Evolutionary conservation across 2,113 vertebrate species (phyloP), one percentile per base, ranked within the genome.

Genomic region (Platichthys stellatus): DNA sequence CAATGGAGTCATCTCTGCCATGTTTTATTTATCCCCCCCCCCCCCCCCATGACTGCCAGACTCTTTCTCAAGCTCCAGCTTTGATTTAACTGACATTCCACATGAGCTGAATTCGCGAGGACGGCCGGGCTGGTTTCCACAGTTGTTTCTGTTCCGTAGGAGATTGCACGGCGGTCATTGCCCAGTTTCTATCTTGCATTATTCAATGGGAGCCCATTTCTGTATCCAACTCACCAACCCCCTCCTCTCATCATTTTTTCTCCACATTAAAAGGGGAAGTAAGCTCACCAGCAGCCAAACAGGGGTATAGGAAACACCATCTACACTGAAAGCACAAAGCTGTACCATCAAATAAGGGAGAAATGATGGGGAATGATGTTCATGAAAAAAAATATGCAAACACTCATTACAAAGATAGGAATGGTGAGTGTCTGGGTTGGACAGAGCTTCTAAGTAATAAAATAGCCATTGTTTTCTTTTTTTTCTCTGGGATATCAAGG

Each of bases 21-120:
- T 94, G 90, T 90, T 92, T 94, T 91, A 93, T 92, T 92, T 91
- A 93, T 90, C n/a, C n/a, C n/a, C n/a, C 23, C 23, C 56, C 31
- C 62, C 14, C 14, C 51, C 85, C 78, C 89, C 84, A 88, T 76
- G 72, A 74, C 80, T 88, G 71, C 69, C 77, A 70, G 73, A 78
- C 69, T 79, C 72, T 83, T 77, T 82, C 63, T 86, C 63, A 82
- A 86, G 74, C 84, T 69, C 23, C 61, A 9, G 74, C 86, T 90
- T 91, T 91, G 86, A 92, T 90, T 86, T 81, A 80, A 87, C 89
- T 83, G 84, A 81, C 88, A 79, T 86, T 86, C 86, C 68, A 82
- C 80, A 89, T 58, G 79, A 82, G 74, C 80, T 66, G 81, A 81
- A 89, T 81, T 81, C 83, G 56, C 24, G 15, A 74, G 83, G 74